phyloP scores from a whole-genome alignment of 2,113 vertebrate genomes.

The Eurystomus gularis region DNA sequence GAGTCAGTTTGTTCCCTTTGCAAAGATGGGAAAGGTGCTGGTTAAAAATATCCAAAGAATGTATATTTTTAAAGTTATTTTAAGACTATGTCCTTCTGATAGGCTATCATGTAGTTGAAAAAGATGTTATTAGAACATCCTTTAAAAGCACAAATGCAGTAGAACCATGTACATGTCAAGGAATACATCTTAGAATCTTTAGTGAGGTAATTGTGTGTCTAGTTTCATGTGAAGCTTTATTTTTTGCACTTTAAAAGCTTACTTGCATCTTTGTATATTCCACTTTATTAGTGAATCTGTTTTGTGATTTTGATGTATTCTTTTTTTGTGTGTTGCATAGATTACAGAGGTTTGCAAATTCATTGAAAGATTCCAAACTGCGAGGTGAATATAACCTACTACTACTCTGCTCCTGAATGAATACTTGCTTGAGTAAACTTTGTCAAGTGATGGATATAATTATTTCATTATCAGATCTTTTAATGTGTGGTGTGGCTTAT shows the following conservation, averaged over 20 bases:
- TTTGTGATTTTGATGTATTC: neutral
- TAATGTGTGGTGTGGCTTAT: conserved; percentile 87
- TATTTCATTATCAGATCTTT: conserved; percentile 79
- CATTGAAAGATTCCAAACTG: conserved; percentile 87
- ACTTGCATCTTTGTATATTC: neutral
- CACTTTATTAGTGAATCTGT: neutral
- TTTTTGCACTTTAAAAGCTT: neutral
- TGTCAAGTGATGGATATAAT: neutral
- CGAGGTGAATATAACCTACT: conserved; percentile 80
- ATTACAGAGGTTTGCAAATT: conserved; percentile 85
- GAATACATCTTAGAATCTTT: neutral
- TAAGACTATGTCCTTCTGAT: neutral
- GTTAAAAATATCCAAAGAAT: neutral
- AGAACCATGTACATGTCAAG: neutral
- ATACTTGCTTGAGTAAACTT: neutral
- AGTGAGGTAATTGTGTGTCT: neutral
- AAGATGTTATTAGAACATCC: neutral
- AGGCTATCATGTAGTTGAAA: neutral
- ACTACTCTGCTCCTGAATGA: neutral
- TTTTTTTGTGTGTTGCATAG: conserved; percentile 66
- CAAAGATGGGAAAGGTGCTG: neutral
- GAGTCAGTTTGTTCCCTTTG: neutral
- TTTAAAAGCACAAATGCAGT: neutral
- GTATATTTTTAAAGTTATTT: neutral
- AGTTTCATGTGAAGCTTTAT: neutral